Evolutionary conservation across 2,113 vertebrate species (phyloP).

Genomic region (Albula goreensis): DNA sequence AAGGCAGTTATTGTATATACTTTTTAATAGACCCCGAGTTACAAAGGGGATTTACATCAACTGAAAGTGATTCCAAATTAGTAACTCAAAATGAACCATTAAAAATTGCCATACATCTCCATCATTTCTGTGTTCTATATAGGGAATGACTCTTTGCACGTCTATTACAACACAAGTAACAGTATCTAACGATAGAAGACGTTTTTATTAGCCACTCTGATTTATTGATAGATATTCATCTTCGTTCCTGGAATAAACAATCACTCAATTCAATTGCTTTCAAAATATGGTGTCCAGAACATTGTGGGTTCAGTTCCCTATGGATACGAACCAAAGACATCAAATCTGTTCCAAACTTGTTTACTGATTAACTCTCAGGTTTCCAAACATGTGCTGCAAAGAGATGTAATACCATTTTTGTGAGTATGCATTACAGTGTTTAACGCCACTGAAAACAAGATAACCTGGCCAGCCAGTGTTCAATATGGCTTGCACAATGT

Average conservation of each 20-base stretch:
- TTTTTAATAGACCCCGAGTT: background rate
- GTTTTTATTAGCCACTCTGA: background rate
- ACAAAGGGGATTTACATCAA: background rate
- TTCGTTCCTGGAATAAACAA: background rate
- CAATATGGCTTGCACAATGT: background rate
- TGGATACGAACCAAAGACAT: background rate
- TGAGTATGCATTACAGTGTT: background rate
- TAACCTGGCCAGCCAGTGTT: background rate
- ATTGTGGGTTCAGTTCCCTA: background rate
- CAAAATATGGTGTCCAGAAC: background rate
- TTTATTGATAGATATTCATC: background rate
- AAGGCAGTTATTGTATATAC: background rate
- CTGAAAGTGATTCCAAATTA: background rate
- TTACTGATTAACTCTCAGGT: background rate
- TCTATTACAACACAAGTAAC: background rate
- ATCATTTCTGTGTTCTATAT: background rate
- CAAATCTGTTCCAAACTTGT: background rate
- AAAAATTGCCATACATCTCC: background rate
- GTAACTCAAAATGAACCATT: background rate
- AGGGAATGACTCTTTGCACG: background rate
- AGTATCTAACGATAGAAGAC: background rate
- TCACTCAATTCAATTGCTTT: background rate
- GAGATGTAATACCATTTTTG: background rate
- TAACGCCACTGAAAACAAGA: background rate
- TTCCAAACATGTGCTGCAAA: background rate